phyloP scores from a whole-genome alignment of 2,113 vertebrate species.

The Clupea harengus region DNA sequence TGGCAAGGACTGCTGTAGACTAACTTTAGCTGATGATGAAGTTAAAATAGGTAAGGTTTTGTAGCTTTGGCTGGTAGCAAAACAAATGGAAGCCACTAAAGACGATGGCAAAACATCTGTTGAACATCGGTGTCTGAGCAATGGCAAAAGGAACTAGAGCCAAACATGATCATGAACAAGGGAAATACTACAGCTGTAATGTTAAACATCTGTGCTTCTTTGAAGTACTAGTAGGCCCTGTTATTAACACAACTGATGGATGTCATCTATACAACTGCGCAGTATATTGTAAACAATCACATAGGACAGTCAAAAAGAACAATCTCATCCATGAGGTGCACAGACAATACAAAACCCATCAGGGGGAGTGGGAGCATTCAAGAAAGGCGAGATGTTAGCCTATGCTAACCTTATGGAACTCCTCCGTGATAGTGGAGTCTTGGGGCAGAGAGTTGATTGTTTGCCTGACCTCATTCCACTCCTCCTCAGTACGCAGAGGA shows the following conservation, averaged over 20 bases:
- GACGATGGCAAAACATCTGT: too few species aligned
- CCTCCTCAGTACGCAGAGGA: conserved; percentile 77
- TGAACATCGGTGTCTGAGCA: too few species aligned
- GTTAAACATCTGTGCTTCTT: too few species aligned
- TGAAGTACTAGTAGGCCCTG: too few species aligned
- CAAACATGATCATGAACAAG: too few species aligned
- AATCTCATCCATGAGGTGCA: background rate
- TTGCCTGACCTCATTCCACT: conserved; percentile 87
- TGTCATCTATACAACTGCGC: background rate
- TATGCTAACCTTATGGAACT: conserved; percentile 83
- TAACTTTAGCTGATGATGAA: too few species aligned
- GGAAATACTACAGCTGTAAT: too few species aligned
- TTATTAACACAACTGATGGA: background rate
- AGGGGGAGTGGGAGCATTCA: background rate
- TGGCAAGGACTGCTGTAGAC: too few species aligned
- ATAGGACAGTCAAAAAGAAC: background rate
- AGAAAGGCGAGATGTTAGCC: background rate
- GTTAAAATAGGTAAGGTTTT: too few species aligned
- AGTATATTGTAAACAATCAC: background rate
- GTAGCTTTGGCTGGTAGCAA: too few species aligned
- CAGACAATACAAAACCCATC: background rate
- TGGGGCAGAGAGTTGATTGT: conserved; percentile 78
- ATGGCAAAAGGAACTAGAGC: too few species aligned
- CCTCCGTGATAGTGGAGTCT: conserved; percentile 81
- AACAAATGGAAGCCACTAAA: too few species aligned